phyloP scores from a whole-genome alignment of 2,888 invertebrate genomes.

The Agrochola lota region DNA sequence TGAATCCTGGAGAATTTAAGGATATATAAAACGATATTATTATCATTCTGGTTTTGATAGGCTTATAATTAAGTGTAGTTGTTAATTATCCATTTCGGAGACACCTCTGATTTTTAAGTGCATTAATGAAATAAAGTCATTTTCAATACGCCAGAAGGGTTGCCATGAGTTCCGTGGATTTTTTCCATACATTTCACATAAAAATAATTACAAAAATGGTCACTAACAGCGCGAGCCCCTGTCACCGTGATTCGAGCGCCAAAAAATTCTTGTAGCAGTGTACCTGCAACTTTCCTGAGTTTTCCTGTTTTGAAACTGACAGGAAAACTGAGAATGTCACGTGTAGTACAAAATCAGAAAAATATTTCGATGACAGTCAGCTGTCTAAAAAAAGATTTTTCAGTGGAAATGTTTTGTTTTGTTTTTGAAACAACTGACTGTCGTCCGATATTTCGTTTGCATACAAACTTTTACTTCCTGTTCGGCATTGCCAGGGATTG shows the following conservation, averaged over 20 bases:
- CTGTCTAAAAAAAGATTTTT: constrained; percentile 9
- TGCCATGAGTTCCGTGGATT: too few relatives aligned
- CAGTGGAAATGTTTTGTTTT: neutral
- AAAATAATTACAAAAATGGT: neutral
- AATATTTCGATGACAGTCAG: constrained; percentile 2
- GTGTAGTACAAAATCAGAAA: constrained; percentile 14
- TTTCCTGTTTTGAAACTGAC: constrained; percentile 3
- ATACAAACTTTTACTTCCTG: neutral
- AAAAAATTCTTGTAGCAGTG: neutral
- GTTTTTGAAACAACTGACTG: constrained; percentile 5
- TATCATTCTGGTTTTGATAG: too few relatives aligned
- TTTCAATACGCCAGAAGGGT: too few relatives aligned
- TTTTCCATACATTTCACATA: neutral
- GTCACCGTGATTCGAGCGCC: neutral
- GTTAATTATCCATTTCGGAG: too few relatives aligned
- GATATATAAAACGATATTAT: too few relatives aligned
- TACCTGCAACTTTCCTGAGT: neutral
- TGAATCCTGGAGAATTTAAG: too few relatives aligned
- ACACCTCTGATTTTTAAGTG: too few relatives aligned
- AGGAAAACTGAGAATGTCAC: constrained; percentile 11
- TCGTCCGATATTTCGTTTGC: neutral
- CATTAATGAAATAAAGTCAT: too few relatives aligned
- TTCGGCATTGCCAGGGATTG: neutral
- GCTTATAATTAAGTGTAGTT: too few relatives aligned
- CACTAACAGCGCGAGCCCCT: too few relatives aligned